Base-by-base conservation (phyloP, 2,113 vertebrate genomes). In the Serinus canaria region DNA sequence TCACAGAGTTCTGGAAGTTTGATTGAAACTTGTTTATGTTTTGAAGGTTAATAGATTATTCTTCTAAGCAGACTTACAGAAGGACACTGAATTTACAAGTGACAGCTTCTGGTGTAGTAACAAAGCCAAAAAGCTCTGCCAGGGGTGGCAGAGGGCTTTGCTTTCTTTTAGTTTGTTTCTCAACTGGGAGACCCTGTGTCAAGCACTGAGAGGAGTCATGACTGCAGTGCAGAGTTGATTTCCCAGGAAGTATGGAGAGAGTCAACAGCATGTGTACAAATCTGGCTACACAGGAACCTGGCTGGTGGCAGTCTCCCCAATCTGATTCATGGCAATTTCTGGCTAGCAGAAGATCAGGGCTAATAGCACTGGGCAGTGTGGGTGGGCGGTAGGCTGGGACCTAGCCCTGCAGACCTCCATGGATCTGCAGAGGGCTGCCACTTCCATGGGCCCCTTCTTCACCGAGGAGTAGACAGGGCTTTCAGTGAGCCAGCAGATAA, bases 41-140 rank as follows among this genome's bases (percentile, higher is more conserved):
- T 85, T 79, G 62, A 58, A 66, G 63, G 37, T 62, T 83, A 85
- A 73, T 59, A 88, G 33, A 82, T 79, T 76, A 63, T 80, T 87
- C 35, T 80, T 92, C n/a, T 50, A 87, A 89, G 78, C 21, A 46
- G 39, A 37, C n/a, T 89, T 87, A 73, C 10, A 64, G 62, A 78
- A 87, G 58, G 53, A 89, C 46, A 23, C 25, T 39, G 62, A 68
- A 68, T 91, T 87, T 94, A 79, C 33, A 82, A 64, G 27, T 67
- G 52, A 89, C 33, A 91, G 62, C 35, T 87, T 92, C 78, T 89
- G 84, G 64, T 31, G 25, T 11, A 52, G 33, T 41, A 79, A 78
- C 27, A 59, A 92, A 91, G 64, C 31, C 24, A 20, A 81, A 89
- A 87, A 87, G 12, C 90, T 87, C 66, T 87, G 55, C 28, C 15